Base-by-base conservation (phyloP, 2,113 vertebrate species). In the Arizona elegans region DNA sequence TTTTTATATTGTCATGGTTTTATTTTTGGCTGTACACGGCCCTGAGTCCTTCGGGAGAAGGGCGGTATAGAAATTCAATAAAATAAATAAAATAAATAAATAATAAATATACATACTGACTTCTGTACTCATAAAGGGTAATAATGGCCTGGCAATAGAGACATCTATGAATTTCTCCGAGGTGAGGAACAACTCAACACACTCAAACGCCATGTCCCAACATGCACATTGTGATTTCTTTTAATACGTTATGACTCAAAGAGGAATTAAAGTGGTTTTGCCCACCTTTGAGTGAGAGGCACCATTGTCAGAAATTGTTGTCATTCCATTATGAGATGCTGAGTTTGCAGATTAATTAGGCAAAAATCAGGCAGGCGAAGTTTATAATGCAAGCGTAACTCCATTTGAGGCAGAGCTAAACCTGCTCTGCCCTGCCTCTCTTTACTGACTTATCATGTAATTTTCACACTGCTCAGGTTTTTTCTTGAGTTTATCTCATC, bases 121-220 rank as follows among this genome's bases (percentile, higher is more conserved):
- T 94, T 90, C 52, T 87, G 8, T 95, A 87, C 87, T 95, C 94
- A 93, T 17, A 94, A 88, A 94, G 43, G 81, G 93, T 65, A 90
- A 62, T 89, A 95, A 94, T 93, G 89, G 54, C 85, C 0, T 1
- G 3, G 21, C 91, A 56, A 65, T 91, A 95, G 70, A 93, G 88
- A 95, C 50, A 88, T 11, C 56, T 19, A 53, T 59, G 24, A 19
- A 53, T 95, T 94, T 94, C 91, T 93, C 91, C 92, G 55, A 55
- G 86, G 65, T 38, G 55, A 17, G 91, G 4, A n/a, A 91, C 62
- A 90, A 81, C 59, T 91, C 85, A 87, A 94, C 92, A 24, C 94
- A 94, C 91, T 62, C 1, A 88, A 95, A 93, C 33, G 59, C 8
- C 2, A 13, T 50, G 3, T 29, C 81, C 93, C 50, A 90, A 93